Evolutionary conservation across 2,113 vertebrate genomes (phyloP).

Genomic region (Dasyurus viverrinus): DNA sequence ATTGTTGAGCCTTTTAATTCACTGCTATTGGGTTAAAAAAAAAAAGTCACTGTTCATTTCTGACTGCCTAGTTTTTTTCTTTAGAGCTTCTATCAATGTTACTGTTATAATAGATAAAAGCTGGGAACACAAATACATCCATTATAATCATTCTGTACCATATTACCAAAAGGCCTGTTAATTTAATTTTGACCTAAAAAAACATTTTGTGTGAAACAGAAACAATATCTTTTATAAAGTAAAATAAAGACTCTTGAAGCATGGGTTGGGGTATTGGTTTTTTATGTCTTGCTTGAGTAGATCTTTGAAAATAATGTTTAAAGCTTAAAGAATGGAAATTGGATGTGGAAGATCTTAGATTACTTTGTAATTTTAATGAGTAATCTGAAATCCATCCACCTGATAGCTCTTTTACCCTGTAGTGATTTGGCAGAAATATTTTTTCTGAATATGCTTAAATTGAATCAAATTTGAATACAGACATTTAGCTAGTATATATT

Average conservation of each 20-base stretch:
- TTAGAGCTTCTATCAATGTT: conserved; percentile 19
- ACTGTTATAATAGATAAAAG: neutral
- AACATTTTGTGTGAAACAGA: conserved; percentile 29
- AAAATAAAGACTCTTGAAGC: conserved; percentile 1
- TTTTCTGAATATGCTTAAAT: conserved; percentile 6
- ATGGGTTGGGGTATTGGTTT: neutral
- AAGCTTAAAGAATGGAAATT: conserved; percentile 16
- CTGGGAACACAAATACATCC: neutral
- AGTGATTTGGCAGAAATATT: neutral
- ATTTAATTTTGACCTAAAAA: conserved; percentile 7
- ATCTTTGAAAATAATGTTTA: neutral
- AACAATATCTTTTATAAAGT: neutral
- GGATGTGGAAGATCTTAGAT: conserved; percentile 33
- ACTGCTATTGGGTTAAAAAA: conserved; percentile 19
- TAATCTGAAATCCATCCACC: conserved; percentile 25
- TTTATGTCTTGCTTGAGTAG: neutral
- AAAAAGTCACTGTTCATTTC: neutral
- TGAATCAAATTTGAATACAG: conserved; percentile 33
- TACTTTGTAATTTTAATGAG: conserved; percentile 28
- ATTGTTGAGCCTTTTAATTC: neutral
- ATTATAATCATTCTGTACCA: neutral
- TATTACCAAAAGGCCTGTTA: conserved; percentile 11
- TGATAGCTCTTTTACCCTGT: conserved; percentile 17
- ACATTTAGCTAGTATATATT: conserved; percentile 7
- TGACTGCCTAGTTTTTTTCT: neutral